Evolutionary conservation across 2,888 invertebrate genomes (phyloP).

Genomic region (Serripes groenlandicus): DNA sequence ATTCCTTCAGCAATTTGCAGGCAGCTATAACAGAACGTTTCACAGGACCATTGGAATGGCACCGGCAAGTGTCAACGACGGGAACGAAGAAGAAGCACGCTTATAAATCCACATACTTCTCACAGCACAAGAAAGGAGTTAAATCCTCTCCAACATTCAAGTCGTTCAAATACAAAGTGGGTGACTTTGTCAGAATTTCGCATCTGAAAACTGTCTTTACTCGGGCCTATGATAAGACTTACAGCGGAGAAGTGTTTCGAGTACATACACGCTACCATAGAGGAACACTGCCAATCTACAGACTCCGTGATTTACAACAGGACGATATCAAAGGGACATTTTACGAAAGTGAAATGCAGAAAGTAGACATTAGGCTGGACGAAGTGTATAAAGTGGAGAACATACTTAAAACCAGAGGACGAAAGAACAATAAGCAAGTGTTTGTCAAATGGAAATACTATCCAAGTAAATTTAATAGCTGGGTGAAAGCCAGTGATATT

Average conservation of each 20-base stretch:
- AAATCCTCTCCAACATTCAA: constrained; percentile 18
- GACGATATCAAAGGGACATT: constrained; percentile 63
- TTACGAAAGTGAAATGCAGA: constrained; percentile 59
- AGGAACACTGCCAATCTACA: constrained; percentile 53
- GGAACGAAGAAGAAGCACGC: constrained; percentile 50
- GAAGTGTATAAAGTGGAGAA: constrained; percentile 56
- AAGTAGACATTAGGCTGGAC: constrained; percentile 42
- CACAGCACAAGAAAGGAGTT: background rate
- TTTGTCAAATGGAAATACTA: constrained; percentile 67
- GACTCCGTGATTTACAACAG: constrained; percentile 45
- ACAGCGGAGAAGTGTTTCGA: constrained; percentile 60
- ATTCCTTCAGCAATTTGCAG: constrained; percentile 44
- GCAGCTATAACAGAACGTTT: constrained; percentile 64
- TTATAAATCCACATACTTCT: constrained; percentile 44
- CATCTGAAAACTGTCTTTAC: too few relatives aligned
- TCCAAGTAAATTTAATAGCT: constrained; percentile 65
- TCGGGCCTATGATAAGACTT: constrained; percentile 58
- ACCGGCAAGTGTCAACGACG: constrained; percentile 45
- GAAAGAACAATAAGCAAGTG: constrained; percentile 55
- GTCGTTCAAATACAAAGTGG: constrained; percentile 57
- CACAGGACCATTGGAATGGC: constrained; percentile 68
- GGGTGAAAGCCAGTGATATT: constrained; percentile 57
- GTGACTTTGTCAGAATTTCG: constrained; percentile 52
- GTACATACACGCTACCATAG: constrained; percentile 51
- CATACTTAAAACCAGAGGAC: constrained; percentile 59